Percentiles rank a stretch among this genome's conserved stretches.
Evolutionary conservation across 1,140 invertebrate genomes (phyloP).

Genomic region (Philotrypesis tridentata): DNA sequence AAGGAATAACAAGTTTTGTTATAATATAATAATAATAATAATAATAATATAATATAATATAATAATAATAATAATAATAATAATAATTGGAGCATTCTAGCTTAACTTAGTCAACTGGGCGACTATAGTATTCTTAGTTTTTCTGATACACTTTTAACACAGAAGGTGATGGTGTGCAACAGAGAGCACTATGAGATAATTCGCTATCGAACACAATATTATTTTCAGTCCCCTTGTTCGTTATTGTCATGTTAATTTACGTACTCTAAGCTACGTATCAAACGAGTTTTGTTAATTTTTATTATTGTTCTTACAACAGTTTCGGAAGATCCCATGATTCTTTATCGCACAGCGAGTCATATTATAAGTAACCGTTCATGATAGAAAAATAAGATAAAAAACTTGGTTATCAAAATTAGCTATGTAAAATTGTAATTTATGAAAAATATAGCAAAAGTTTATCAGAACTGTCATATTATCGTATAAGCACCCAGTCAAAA

Average conservation of each 20-base stretch:
- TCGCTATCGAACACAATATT: conserved; percentile 38
- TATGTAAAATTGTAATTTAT: not conserved
- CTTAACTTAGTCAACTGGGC: conserved; percentile 63
- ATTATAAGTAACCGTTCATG: not conserved
- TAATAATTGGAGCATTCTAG: conserved; percentile 54
- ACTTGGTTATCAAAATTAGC: not conserved
- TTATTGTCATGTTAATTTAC: conserved; percentile 45
- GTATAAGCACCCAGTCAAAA: conserved; percentile 33
- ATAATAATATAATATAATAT: conserved; percentile 43
- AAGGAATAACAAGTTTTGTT: conserved; percentile 72
- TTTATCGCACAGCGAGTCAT: conserved; percentile 34
- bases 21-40: conserved; percentile 53
- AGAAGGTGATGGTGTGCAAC: conserved; percentile 60
- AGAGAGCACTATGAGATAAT: conserved; percentile 55
- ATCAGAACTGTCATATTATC: conserved; percentile 24
- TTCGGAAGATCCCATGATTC: conserved; percentile 32
- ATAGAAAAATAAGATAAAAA: not conserved
- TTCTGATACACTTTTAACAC: conserved; percentile 58
- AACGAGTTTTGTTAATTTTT: conserved; percentile 14
- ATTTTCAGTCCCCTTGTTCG: conserved; percentile 42
- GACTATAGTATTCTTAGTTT: conserved; percentile 54
- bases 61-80: conserved; percentile 46
- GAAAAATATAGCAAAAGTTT: not conserved
- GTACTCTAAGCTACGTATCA: conserved; percentile 34
- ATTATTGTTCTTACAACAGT: conserved; percentile 18